Evolutionary conservation across 2,113 vertebrate genomes (phyloP).

Genomic region (Emydura subglobosa): DNA sequence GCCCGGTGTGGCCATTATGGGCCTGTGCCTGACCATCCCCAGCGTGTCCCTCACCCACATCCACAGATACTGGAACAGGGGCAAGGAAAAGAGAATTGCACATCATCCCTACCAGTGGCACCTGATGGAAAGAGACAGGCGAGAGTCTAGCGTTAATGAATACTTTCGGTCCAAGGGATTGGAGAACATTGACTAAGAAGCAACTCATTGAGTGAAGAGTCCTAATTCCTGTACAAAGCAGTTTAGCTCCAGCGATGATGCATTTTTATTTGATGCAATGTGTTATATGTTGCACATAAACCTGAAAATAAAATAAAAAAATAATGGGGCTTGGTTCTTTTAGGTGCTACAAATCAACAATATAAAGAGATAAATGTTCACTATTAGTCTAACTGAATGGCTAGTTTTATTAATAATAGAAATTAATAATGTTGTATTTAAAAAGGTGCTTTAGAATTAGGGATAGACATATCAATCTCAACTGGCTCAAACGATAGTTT

Average conservation of each 20-base stretch:
- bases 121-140: slow-evolving; percentile 87
- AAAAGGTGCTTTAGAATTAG: not conserved
- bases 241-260: slow-evolving; percentile 46
- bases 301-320: not conserved
- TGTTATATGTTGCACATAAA: slow-evolving; percentile 34
- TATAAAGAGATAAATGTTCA: not conserved
- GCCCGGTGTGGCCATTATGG: too few relatives aligned
- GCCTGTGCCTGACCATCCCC: slow-evolving; percentile 70
- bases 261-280: not conserved
- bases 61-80: slow-evolving; percentile 81
- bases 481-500: not conserved
- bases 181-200: slow-evolving; percentile 89
- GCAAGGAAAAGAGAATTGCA: slow-evolving; percentile 90
- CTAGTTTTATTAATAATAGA: not conserved
- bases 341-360: not conserved
- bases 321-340: not conserved
- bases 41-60: slow-evolving; percentile 82
- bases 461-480: not conserved
- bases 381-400: not conserved
- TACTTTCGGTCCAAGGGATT: slow-evolving; percentile 88
- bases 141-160: slow-evolving; percentile 80
- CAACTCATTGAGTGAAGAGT: not conserved
- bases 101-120: slow-evolving; percentile 83
- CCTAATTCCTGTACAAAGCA: not conserved
- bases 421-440: not conserved